These are phyloP conservation scores for Chloroceryle aenea DNA, from an alignment of 2,113 vertebrate genomes.

Conservation along the genomic window DNA sequence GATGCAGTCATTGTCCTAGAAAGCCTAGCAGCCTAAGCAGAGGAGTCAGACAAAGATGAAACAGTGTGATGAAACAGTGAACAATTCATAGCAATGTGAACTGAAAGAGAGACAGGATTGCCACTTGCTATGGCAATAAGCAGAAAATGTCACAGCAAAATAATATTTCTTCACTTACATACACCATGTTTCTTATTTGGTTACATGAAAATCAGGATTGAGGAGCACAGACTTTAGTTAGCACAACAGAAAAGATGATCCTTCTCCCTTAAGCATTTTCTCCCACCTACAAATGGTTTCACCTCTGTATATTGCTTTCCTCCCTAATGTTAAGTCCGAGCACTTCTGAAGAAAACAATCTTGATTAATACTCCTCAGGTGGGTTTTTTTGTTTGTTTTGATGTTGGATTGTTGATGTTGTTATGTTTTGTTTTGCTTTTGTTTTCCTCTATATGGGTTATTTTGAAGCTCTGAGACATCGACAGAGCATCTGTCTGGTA, in stretches of 20 bases:
- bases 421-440: not conserved
- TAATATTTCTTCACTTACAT: not conserved
- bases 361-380: not conserved
- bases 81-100: not conserved
- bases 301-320: not conserved
- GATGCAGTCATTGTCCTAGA: not conserved
- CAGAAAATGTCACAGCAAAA: not conserved
- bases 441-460: not conserved
- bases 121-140: not conserved
- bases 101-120: constrained; percentile 11
- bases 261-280: not conserved
- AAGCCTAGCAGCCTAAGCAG: not conserved
- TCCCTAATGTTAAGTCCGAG: not conserved
- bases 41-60: constrained; percentile 4
- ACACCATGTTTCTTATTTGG: not conserved
- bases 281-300: not conserved
- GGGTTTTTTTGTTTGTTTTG: no score
- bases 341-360: not conserved
- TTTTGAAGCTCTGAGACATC: not conserved
- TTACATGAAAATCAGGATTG: not conserved
- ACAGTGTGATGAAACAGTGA: not conserved
- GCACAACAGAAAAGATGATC: not conserved
- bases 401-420: no score
- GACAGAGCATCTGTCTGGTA: not conserved
- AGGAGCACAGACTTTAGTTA: not conserved